A percentile compares a stretch with the other conserved stretches of the same genome.
These are phyloP conservation scores for Drosophila paulistorum DNA, from an alignment of 1,140 invertebrate genomes.

Conservation along the genomic window DNA sequence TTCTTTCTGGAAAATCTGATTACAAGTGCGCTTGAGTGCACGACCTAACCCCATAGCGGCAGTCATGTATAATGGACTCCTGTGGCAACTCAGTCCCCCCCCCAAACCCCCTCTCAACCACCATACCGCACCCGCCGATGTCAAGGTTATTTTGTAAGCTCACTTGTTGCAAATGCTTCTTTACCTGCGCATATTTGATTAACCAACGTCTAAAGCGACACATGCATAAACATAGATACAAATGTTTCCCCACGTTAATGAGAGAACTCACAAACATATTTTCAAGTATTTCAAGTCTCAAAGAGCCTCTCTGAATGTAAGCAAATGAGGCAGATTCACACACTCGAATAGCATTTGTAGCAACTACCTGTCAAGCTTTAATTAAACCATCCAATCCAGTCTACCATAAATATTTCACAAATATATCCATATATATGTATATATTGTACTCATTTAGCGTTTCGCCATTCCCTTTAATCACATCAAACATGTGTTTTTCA, in stretches of 20 bases:
- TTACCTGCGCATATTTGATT: constrained; percentile 18
- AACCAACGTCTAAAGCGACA: background rate
- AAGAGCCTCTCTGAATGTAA: constrained; percentile 32
- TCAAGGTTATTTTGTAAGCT: constrained; percentile 72
- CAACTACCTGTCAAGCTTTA: constrained; percentile 45
- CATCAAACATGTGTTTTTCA: constrained; percentile 30
- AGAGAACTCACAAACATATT: constrained; percentile 28
- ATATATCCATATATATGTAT: no score
- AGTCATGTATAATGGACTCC: background rate
- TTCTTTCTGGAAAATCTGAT: constrained; percentile 58
- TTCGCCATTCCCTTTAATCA: constrained; percentile 37
- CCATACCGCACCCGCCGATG: constrained; percentile 29
- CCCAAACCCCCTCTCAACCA: no score
- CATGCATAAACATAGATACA: background rate
- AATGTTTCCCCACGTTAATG: constrained; percentile 31
- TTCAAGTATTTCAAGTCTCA: constrained; percentile 27
- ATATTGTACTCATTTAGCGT: constrained; percentile 2
- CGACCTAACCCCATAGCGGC: constrained; percentile 36
- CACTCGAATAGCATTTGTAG: no score
- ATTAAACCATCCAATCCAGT: constrained; percentile 52
- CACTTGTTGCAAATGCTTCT: constrained; percentile 57
- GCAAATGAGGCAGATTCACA: constrained; percentile 41
- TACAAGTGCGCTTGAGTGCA: constrained; percentile 71
- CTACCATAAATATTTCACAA: constrained; percentile 44
- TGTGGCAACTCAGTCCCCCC: constrained; percentile 8